Evolutionary conservation across 2,888 invertebrate genomes (phyloP).

Genomic region (Ariolimax columbianus): DNA sequence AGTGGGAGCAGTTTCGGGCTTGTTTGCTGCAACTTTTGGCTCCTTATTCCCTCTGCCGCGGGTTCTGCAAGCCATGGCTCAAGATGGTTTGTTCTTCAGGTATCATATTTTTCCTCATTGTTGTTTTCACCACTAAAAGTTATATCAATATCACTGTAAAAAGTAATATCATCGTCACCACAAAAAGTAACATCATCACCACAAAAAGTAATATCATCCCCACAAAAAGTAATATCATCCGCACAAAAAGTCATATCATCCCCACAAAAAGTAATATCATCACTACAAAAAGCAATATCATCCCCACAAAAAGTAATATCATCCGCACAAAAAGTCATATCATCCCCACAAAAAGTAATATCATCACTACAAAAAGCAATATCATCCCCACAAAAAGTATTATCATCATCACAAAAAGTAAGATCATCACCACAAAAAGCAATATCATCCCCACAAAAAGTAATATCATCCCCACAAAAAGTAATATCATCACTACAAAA

Average conservation of each 20-base stretch:
- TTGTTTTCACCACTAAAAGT: not conserved
- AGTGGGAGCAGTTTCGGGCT: slow-evolving; percentile 93
- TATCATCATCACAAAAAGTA: not conserved
- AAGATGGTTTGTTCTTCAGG: slow-evolving; percentile 80
- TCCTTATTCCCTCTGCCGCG: slow-evolving; percentile 89
- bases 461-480: not conserved
- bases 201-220: too few species aligned
- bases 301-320: too few species aligned
- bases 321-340: too few species aligned
- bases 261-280: too few species aligned
- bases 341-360: too few species aligned
- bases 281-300: too few species aligned
- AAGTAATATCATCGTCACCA: too few species aligned
- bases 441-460: not conserved
- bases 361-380: too few species aligned
- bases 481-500: not conserved
- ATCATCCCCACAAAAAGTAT: not conserved
- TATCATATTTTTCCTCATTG: slow-evolving; percentile 79
- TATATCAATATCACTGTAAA: not conserved
- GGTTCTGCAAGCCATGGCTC: slow-evolving; percentile 81
- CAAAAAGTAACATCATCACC: too few species aligned
- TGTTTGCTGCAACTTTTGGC: slow-evolving; percentile 83
- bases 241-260: too few species aligned
- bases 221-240: too few species aligned
- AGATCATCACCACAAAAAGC: too few species aligned